Conservation (phyloP, 2,797 vertebrate genomes). For the Orestias chungarensis region DNA sequence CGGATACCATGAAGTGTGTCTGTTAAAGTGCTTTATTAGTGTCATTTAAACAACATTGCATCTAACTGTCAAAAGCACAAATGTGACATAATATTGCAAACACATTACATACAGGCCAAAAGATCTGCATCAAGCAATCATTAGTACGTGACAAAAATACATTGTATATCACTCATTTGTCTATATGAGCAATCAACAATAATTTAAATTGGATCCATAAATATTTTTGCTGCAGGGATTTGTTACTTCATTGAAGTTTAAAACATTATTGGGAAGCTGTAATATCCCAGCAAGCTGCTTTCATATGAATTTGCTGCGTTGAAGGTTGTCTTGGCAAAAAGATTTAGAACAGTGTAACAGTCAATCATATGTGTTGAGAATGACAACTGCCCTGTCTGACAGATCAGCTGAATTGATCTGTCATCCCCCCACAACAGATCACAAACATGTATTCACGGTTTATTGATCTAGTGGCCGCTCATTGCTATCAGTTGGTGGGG, state of each 20-base stretch:
- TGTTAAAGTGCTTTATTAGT: conserved; percentile 25
- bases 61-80: neutral
- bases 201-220: conserved; percentile 6
- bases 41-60: neutral
- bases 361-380: neutral
- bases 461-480: neutral
- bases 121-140: neutral
- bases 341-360: neutral
- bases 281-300: neutral
- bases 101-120: neutral
- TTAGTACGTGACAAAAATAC: neutral
- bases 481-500: neutral
- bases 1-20: neutral
- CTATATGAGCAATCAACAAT: neutral
- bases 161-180: neutral
- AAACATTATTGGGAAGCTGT: neutral
- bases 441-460: neutral
- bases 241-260: neutral
- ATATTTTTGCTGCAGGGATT: conserved; percentile 15
- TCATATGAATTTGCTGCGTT: neutral
- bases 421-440: neutral
- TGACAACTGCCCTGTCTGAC: neutral
- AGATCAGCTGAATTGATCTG: neutral
- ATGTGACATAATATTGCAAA: neutral
- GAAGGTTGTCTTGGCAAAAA: neutral